Base-by-base conservation (phyloP, 92 coral and sea anemone species). In the Porites cylindrica region DNA sequence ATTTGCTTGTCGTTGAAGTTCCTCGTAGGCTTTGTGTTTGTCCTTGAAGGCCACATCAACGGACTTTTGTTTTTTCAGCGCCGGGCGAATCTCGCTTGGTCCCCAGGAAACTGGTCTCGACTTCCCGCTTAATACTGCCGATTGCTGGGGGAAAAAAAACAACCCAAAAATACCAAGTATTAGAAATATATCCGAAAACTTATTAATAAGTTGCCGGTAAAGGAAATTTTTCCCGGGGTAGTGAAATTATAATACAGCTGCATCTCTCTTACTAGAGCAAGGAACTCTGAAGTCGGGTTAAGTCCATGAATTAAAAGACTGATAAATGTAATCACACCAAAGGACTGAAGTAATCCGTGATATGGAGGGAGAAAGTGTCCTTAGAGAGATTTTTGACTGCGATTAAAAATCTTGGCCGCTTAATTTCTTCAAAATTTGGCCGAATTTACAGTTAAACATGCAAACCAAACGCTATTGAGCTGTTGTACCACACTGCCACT, bases 1-100 rank as follows among this genome's bases (percentile, higher is more conserved):
- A 79, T 84, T 89, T 18, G 95, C 95, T 66, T 92, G 95, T 24
- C 85, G 76, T 76, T 92, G 95, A 38, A 89, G 79, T 19, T 78
- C 71, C 23, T 92, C 95, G 71, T 80, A 92, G 74, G 77, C 90
- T 24, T 26, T 73, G 13, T 91, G 86, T 68, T 89, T 92, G 64
- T 92, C 95, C 68, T 72, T 83, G 18, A 92, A 83, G 1, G 91
- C 81, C 0, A 80, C 88, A 50, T 82, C 91, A 9, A 92, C 88
- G 1, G 80, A 63, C 54, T 66, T 82, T 29, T 78, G 76, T 14
- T 78, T 76, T 56, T 85, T 54, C 56, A 56, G 53, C 66, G 66
- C 58, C 63, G 69, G 66, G n/a, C 70, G 59, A 8, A 53, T 77
- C 32, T 85, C 83, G 2, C 60, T 65, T 51, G 89, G 61, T 67